Evolutionary conservation across 1,140 invertebrate species (phyloP).

Genomic region (Aricia agestis): DNA sequence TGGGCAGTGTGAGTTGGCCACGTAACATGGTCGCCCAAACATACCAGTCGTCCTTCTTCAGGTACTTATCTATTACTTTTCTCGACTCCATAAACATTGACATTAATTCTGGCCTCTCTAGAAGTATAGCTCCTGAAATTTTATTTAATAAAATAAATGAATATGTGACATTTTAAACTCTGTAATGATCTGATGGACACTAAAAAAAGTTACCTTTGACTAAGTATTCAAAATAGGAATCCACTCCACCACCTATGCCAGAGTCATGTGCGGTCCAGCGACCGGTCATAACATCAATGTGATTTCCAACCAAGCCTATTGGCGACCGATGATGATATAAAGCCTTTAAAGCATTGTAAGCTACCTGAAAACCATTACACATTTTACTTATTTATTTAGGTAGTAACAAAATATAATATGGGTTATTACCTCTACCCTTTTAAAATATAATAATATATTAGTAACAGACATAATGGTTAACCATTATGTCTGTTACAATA

Average conservation of each 20-base stretch:
- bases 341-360: conserved; percentile 92
- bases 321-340: conserved; percentile 90
- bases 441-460: no score
- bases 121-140: conserved; percentile 80
- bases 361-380: conserved; percentile 78
- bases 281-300: conserved; percentile 96
- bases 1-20: conserved; percentile 95
- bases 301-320: conserved; percentile 97
- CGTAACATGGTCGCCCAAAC: conserved; percentile 97
- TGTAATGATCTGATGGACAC: not conserved
- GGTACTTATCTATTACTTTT: conserved; percentile 89
- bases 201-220: conserved; percentile 84
- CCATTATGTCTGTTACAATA: no score
- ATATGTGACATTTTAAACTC: no score
- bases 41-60: conserved; percentile 96
- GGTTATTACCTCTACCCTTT: no score
- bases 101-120: conserved; percentile 91
- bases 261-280: conserved; percentile 98
- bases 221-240: conserved; percentile 99
- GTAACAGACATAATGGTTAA: no score
- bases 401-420: no score
- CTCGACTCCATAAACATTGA: conserved; percentile 93
- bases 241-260: conserved; percentile 94
- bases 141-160: no score
- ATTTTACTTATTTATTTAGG: not conserved